Conservation (phyloP, 2,888 invertebrate genomes). For the Lissonota sp. region DNA sequence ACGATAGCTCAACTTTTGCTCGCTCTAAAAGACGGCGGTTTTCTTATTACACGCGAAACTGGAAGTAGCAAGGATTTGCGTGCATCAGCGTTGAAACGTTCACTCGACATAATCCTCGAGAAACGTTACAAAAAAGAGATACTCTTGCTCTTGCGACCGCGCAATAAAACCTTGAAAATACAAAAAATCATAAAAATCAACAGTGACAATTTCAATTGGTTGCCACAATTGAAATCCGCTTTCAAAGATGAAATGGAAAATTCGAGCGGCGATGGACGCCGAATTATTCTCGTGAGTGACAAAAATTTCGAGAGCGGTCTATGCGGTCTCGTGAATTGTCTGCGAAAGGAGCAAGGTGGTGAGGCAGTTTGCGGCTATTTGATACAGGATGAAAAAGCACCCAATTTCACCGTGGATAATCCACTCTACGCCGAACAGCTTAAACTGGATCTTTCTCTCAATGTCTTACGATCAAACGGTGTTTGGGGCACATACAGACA, state of each 20-base stretch:
- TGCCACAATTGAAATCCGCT: slow-evolving; percentile 77
- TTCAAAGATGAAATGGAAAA: slow-evolving; percentile 81
- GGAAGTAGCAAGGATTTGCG: slow-evolving; percentile 41
- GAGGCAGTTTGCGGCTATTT: slow-evolving; percentile 87
- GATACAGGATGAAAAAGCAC: slow-evolving; percentile 86
- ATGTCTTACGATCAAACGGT: slow-evolving; percentile 86
- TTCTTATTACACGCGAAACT: slow-evolving; percentile 75
- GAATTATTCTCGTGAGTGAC: slow-evolving; percentile 87
- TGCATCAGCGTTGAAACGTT: slow-evolving; percentile 33
- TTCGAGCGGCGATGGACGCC: slow-evolving; percentile 83
- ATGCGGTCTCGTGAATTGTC: slow-evolving; percentile 94
- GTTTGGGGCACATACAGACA: slow-evolving; percentile 95
- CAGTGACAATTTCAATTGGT: slow-evolving; percentile 81
- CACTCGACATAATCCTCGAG: slow-evolving; percentile 73
- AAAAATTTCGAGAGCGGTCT: slow-evolving; percentile 86
- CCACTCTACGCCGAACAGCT: slow-evolving; percentile 89
- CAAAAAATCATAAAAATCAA: slow-evolving; percentile 71
- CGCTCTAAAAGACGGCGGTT: slow-evolving; percentile 71
- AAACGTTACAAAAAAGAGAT: slow-evolving; percentile 69
- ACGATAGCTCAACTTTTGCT: slow-evolving; percentile 58
- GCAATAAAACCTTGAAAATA: slow-evolving; percentile 72
- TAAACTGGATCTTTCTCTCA: slow-evolving; percentile 91
- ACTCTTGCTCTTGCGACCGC: slow-evolving; percentile 72
- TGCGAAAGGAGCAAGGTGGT: slow-evolving; percentile 90
- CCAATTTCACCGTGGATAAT: slow-evolving; percentile 87